Conservation (phyloP, 2,113 vertebrate species). For the Saiga tatarica region DNA sequence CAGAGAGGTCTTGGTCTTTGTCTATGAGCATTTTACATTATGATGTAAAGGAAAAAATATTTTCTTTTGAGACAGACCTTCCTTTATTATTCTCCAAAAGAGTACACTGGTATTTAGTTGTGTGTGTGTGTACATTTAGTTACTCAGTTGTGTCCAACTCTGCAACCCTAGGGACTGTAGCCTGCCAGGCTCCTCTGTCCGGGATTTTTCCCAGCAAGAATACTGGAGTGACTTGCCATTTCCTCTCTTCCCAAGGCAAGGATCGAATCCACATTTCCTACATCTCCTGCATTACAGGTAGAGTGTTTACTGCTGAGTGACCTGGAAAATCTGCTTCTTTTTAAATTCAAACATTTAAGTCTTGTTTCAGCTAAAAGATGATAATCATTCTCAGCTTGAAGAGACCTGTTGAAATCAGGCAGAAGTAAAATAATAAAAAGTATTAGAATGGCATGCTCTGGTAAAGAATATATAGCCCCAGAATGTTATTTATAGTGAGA, state of each 20-base stretch:
- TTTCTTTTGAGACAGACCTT: not conserved
- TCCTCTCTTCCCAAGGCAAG: not conserved
- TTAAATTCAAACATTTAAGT: not conserved
- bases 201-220: not conserved
- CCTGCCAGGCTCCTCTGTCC: not conserved
- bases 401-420: not conserved
- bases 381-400: not conserved
- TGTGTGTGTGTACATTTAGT: not conserved
- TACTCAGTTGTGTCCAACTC: accelerated
- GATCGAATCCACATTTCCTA: not conserved
- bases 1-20: not conserved
- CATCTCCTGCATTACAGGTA: not conserved
- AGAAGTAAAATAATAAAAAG: not conserved
- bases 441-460: not conserved
- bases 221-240: not conserved
- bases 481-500: not conserved
- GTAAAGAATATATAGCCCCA: not conserved
- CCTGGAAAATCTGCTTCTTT: accelerated
- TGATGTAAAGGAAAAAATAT: not conserved
- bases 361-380: not conserved
- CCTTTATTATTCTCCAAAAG: not conserved
- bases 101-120: not conserved
- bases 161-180: not conserved
- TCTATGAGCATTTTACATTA: not conserved
- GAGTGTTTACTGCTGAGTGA: not conserved